These are phyloP conservation scores for Anthrax anthrax DNA, from an alignment of 2,888 invertebrate species.

Conservation along the genomic window DNA sequence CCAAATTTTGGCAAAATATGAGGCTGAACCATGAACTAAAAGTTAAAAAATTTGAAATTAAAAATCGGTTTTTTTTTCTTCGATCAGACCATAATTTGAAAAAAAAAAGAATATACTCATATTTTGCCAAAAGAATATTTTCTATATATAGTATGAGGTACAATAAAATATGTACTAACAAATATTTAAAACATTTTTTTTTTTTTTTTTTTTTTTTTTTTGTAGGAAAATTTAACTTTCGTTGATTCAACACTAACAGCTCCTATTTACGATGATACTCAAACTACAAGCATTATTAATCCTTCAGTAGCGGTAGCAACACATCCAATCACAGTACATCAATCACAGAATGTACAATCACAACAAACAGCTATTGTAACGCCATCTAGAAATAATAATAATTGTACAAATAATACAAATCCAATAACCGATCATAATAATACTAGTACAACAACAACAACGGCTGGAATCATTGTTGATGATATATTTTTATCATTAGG, in stretches of 20 bases:
- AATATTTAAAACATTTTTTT: too few relatives aligned
- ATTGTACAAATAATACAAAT: slow-evolving; percentile 12
- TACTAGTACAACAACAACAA: slow-evolving; percentile 9
- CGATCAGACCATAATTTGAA: too few relatives aligned
- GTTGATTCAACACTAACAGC: slow-evolving; percentile 30
- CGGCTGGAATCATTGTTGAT: slow-evolving; percentile 30
- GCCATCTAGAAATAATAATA: slow-evolving; percentile 10
- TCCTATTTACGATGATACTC: slow-evolving; percentile 32
- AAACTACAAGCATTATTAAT: slow-evolving; percentile 10
- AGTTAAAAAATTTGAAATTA: too few relatives aligned
- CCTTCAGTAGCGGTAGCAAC: not conserved
- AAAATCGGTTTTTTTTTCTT: too few relatives aligned
- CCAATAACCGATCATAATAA: too few relatives aligned
- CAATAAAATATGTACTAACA: too few relatives aligned
- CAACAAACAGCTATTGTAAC: slow-evolving; percentile 1
- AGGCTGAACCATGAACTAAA: too few relatives aligned
- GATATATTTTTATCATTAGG: slow-evolving; percentile 36
- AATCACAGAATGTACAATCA: slow-evolving; percentile 13
- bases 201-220: not conserved
- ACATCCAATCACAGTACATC: slow-evolving; percentile 10
- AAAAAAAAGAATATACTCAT: not conserved
- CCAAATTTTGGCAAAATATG: too few relatives aligned
- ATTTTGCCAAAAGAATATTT: too few relatives aligned
- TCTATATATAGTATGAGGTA: too few relatives aligned
- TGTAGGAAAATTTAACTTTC: slow-evolving; percentile 27